Percentiles rank a stretch among this genome's conserved stretches.
phyloP scores from a whole-genome alignment of 2,888 invertebrate species.

The Folsomia manolachei region DNA sequence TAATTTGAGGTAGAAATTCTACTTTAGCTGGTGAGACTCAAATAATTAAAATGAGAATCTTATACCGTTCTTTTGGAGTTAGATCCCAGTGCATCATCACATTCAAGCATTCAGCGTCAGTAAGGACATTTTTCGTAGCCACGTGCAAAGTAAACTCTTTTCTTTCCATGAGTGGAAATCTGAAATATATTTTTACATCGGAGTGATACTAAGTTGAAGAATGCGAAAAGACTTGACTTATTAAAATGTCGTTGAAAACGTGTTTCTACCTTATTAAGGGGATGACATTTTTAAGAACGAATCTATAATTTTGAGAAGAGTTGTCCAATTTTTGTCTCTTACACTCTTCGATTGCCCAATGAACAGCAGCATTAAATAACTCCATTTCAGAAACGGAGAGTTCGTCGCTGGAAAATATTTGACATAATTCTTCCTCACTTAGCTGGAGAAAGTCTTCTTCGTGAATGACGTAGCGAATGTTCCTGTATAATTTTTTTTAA shows the following conservation, averaged over 20 bases:
- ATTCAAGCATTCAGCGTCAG: constrained; percentile 37
- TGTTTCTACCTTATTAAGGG: constrained; percentile 34
- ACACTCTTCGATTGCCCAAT: constrained; percentile 41
- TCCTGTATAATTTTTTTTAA: constrained; percentile 19
- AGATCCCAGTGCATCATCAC: constrained; percentile 37
- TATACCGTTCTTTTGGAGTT: constrained; percentile 32
- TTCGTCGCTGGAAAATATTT: constrained; percentile 36
- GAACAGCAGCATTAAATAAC: constrained; percentile 19
- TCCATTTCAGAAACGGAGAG: constrained; percentile 33
- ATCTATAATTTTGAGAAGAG: constrained; percentile 32
- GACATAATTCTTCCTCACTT: constrained; percentile 32
- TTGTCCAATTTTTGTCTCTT: constrained; percentile 37
- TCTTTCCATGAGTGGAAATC: constrained; percentile 38
- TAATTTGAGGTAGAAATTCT: neutral
- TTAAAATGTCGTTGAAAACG: too few relatives aligned
- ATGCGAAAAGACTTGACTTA: too few relatives aligned
- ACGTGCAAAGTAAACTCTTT: constrained; percentile 41
- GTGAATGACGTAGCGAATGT: constrained; percentile 38
- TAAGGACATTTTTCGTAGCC: constrained; percentile 37
- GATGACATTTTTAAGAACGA: constrained; percentile 34
- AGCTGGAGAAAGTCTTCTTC: constrained; percentile 37
- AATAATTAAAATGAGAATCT: too few relatives aligned
- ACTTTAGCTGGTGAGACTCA: too few relatives aligned
- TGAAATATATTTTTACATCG: too few relatives aligned
- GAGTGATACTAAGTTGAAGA: too few relatives aligned